Evolutionary conservation across 1,140 invertebrate species (phyloP).

Genomic region (Lepidurus arcticus): DNA sequence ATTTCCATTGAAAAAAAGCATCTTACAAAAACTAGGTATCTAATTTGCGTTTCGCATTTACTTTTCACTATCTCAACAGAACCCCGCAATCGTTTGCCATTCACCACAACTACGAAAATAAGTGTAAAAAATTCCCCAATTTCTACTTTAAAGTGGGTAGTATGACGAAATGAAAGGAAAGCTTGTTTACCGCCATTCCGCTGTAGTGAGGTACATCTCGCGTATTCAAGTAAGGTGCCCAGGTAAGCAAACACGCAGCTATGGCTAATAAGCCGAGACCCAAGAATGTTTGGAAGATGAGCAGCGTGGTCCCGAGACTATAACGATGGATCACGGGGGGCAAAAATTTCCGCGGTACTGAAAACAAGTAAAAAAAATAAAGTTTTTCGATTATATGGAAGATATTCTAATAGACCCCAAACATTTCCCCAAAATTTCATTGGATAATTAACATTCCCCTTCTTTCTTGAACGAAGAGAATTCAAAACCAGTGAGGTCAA

Average conservation of each 20-base stretch:
- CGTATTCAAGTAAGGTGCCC: conserved; percentile 53
- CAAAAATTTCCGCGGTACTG: conserved; percentile 44
- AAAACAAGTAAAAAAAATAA: conserved; percentile 30
- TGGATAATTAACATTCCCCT: background rate
- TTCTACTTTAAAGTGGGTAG: no score
- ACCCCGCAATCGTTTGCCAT: no score
- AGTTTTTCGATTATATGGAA: background rate
- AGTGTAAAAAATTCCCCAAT: no score
- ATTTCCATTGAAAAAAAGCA: no score
- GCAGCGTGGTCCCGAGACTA: conserved; percentile 51
- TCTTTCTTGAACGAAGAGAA: conserved; percentile 17
- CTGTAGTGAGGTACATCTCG: conserved; percentile 59
- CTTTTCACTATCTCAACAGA: no score
- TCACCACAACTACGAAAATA: no score
- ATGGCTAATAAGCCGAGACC: conserved; percentile 52
- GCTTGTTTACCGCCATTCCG: conserved; percentile 54
- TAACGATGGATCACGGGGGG: conserved; percentile 50
- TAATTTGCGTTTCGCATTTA: no score
- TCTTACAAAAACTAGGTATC: no score
- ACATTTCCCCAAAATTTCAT: background rate
- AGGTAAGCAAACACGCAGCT: conserved; percentile 54
- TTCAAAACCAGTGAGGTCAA: background rate
- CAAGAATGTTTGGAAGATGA: conserved; percentile 52
- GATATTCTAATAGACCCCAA: background rate
- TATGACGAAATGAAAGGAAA: conserved; percentile 24